phyloP scores from a whole-genome alignment of 2,888 invertebrate genomes.

The Clostera curtula region DNA sequence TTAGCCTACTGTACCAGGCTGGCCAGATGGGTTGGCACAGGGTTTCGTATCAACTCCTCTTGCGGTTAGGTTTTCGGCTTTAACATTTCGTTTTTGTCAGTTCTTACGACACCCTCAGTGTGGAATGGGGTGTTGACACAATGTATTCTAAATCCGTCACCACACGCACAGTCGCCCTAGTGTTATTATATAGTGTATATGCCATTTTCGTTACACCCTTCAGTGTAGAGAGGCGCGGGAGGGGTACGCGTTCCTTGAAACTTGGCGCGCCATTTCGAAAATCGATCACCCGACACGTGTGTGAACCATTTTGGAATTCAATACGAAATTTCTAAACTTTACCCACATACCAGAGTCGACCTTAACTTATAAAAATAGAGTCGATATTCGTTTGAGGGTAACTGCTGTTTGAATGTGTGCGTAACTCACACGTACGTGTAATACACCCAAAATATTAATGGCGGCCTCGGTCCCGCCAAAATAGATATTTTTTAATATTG shows the following conservation, averaged over 20 bases:
- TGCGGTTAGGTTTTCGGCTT: too few relatives aligned
- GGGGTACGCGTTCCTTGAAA: conserved; percentile 30
- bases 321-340: conserved; percentile 30
- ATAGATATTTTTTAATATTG: conserved; percentile 21
- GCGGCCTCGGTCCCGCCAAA: conserved; percentile 14
- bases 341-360: conserved; percentile 15
- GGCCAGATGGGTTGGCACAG: too few relatives aligned
- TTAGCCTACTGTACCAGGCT: too few relatives aligned
- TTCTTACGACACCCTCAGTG: too few relatives aligned
- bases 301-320: conserved; percentile 58
- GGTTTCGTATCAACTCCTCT: too few relatives aligned
- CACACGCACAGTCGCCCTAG: too few relatives aligned
- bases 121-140: too few relatives aligned
- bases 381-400: conserved; percentile 12
- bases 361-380: conserved; percentile 3
- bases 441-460: conserved; percentile 10
- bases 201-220: too few relatives aligned
- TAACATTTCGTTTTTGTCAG: too few relatives aligned
- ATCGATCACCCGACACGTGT: conserved; percentile 66
- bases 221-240: conserved; percentile 20
- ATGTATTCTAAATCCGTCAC: too few relatives aligned
- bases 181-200: too few relatives aligned
- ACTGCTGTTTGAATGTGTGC: not conserved
- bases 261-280: conserved; percentile 51
- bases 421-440: not conserved